Percentiles rank a stretch among this genome's conserved stretches.
Evolutionary conservation across 37 sponge, comb jelly and placozoan genomes (phyloP).

Genomic region (Crambe crambe): DNA sequence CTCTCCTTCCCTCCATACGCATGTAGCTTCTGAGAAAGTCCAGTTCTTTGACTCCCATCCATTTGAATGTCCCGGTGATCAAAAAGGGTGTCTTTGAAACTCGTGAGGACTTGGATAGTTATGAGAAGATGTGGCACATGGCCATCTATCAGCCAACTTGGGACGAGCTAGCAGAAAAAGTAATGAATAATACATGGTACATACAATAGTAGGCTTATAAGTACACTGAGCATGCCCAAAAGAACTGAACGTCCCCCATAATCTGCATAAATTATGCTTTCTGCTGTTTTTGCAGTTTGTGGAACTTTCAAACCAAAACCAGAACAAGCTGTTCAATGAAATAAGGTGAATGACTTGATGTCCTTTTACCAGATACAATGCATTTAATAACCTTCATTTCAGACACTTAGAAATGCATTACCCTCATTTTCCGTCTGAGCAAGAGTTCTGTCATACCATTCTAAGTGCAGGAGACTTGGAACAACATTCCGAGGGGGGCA

Average conservation of each 20-base stretch:
- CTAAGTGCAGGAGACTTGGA: conserved; percentile 32
- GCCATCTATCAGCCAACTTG: conserved; percentile 53
- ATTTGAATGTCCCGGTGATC: too few relatives aligned
- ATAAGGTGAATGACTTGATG: conserved; percentile 30
- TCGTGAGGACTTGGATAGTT: conserved; percentile 38
- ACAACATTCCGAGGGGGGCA: conserved; percentile 28
- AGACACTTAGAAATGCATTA: conserved; percentile 56
- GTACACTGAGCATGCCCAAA: background rate
- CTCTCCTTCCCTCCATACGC: too few relatives aligned
- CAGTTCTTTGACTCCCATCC: too few relatives aligned
- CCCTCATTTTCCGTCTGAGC: conserved; percentile 64
- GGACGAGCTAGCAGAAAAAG: conserved; percentile 35
- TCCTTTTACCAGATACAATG: background rate
- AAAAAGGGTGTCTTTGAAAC: conserved; percentile 32
- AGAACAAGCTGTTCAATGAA: conserved; percentile 32
- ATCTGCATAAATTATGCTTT: too few relatives aligned
- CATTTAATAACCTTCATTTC: background rate
- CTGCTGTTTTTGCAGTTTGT: too few relatives aligned
- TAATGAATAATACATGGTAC: conserved; percentile 10
- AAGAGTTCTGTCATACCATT: conserved; percentile 61
- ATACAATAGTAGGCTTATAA: background rate
- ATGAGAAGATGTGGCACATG: conserved; percentile 75
- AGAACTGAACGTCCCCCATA: background rate
- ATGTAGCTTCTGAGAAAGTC: too few relatives aligned
- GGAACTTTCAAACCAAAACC: conserved; percentile 29